Evolutionary conservation across 2,113 vertebrate species (phyloP).

Genomic region (Pterocles orientalis): DNA sequence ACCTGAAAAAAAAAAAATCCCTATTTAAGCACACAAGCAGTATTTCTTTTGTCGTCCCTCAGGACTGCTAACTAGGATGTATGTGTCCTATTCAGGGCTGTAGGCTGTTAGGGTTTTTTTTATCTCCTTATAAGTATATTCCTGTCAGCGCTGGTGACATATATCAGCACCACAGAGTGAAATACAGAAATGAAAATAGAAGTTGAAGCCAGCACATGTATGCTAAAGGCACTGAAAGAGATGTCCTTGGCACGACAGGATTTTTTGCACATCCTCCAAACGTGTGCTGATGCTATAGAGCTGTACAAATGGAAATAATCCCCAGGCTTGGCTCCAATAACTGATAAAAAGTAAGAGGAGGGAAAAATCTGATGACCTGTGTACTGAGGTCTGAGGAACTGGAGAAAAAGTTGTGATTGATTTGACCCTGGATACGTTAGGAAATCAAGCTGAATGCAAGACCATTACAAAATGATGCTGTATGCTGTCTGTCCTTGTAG

Average conservation of each 20-base stretch:
- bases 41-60: conserved; percentile 19
- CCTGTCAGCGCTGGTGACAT: conserved; percentile 21
- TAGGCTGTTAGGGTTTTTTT: background rate
- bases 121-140: conserved; percentile 51
- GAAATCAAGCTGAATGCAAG: conserved; percentile 7
- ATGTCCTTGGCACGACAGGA: background rate
- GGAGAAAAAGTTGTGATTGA: background rate
- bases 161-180: conserved; percentile 28
- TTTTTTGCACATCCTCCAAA: background rate
- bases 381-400: background rate
- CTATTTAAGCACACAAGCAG: conserved; percentile 29
- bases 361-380: background rate
- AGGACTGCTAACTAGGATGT: conserved; percentile 44
- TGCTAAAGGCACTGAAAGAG: conserved; percentile 17
- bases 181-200: conserved; percentile 49
- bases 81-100: background rate
- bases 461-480: background rate
- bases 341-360: background rate
- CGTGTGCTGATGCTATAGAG: background rate
- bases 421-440: conserved; percentile 19
- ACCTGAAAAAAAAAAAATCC: background rate
- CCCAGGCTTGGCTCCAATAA: background rate
- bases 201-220: conserved; percentile 8
- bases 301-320: conserved; percentile 12
- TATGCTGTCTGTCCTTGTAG: background rate